Evolutionary conservation across 2,113 vertebrate species (phyloP).

Genomic region (Lagenorhynchus albirostris): DNA sequence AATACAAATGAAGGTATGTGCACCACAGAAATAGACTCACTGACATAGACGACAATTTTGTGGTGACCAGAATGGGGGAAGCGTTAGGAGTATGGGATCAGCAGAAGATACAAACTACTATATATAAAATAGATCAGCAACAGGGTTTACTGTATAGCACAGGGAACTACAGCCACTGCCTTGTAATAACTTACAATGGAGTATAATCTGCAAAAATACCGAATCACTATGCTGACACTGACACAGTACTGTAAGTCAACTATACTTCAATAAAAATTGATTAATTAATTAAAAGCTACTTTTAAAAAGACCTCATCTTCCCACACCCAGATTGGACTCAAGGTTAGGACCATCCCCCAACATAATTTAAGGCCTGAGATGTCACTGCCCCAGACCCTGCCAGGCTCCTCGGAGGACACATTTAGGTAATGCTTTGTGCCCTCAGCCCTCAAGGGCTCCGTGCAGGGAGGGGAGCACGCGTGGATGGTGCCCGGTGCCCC

Average conservation of each 20-base stretch:
- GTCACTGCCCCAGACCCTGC: background rate
- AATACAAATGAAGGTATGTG: background rate
- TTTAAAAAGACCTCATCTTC: background rate
- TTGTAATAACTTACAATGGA: background rate
- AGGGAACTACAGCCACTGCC: background rate
- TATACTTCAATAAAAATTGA: too few species aligned
- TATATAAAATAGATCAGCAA: background rate
- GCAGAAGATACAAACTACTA: background rate
- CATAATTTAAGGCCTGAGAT: rapidly evolving
- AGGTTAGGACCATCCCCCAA: too few species aligned
- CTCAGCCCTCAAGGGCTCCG: background rate
- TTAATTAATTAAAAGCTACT: background rate
- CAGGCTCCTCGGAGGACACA: background rate
- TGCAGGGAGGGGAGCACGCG: rapidly evolving
- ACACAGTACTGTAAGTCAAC: background rate
- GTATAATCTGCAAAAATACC: background rate
- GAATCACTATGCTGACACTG: background rate
- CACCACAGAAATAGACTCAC: background rate
- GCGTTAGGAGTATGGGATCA: background rate
- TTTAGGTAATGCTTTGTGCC: rapidly evolving
- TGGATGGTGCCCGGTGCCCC: too few species aligned
- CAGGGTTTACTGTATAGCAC: background rate
- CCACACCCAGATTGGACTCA: rapidly evolving
- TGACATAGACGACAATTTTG: too few species aligned
- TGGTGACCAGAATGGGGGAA: background rate